phyloP scores from a whole-genome alignment of 2,113 vertebrate species.

The Epinephelus moara region DNA sequence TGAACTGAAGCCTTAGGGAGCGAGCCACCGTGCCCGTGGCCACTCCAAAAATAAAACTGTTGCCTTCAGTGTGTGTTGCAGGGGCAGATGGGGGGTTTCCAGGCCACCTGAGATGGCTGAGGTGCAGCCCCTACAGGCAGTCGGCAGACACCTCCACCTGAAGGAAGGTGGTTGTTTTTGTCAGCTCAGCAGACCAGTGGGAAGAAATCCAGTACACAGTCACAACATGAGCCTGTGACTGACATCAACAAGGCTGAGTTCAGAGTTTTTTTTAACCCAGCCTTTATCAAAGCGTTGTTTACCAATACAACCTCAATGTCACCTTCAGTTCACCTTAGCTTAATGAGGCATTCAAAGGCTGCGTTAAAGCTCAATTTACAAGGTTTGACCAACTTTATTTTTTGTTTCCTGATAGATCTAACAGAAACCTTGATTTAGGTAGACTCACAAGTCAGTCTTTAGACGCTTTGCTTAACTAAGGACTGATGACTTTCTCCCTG shows the following conservation, averaged over 20 bases:
- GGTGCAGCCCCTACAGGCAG: constrained; percentile 73
- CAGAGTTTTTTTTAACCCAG: background rate
- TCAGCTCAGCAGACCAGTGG: background rate
- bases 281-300: background rate
- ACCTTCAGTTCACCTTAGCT: background rate
- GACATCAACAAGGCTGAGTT: background rate
- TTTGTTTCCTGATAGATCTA: no score
- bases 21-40: constrained; percentile 68
- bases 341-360: background rate
- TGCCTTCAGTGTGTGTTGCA: constrained; percentile 74
- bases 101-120: constrained; percentile 77
- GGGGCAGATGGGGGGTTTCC: constrained; percentile 74
- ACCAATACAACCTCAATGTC: background rate
- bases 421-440: no score
- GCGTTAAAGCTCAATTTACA: background rate
- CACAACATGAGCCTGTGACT: background rate
- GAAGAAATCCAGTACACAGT: background rate
- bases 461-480: no score
- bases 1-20: constrained; percentile 73
- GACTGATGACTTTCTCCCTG: no score
- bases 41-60: constrained; percentile 88
- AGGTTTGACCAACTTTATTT: no score
- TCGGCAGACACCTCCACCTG: constrained; percentile 55
- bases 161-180: background rate
- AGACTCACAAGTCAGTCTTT: no score